phyloP scores from a whole-genome alignment of 2,888 invertebrate genomes.

The Erebia epiphron region DNA sequence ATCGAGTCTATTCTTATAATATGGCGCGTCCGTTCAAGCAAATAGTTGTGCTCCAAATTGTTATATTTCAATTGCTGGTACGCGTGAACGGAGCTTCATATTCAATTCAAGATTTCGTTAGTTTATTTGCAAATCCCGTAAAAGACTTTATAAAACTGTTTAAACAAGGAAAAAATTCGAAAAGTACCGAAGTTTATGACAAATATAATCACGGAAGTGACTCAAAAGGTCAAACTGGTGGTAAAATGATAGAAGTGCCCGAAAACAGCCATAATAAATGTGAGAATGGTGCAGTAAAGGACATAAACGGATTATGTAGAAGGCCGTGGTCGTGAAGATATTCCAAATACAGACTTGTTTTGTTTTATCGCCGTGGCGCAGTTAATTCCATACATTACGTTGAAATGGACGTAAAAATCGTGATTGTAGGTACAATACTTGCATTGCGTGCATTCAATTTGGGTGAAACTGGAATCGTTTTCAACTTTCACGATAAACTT shows the following conservation, averaged over 20 bases:
- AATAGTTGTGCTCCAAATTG: conserved; percentile 60
- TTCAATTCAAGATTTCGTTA: conserved; percentile 54
- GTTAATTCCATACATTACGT: conserved; percentile 51
- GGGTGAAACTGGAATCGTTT: conserved; percentile 47
- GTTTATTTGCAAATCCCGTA: conserved; percentile 68
- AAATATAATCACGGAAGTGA: conserved; percentile 33
- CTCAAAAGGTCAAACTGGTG: conserved; percentile 32
- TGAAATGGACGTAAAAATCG: conserved; percentile 63
- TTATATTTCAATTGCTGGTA: conserved; percentile 54
- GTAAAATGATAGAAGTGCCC: conserved; percentile 68
- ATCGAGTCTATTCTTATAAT: conserved; percentile 59
- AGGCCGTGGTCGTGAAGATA: conserved; percentile 55
- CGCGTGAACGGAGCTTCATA: conserved; percentile 52
- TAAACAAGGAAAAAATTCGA: conserved; percentile 25
- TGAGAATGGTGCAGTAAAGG: conserved; percentile 51
- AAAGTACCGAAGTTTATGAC: conserved; percentile 23
- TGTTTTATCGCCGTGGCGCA: conserved; percentile 48
- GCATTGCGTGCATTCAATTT: conserved; percentile 44
- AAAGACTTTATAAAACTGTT: conserved; percentile 56
- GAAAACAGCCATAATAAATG: conserved; percentile 53
- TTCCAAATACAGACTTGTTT: conserved; percentile 40
- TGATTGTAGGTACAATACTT: conserved; percentile 49
- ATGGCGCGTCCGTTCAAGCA: conserved; percentile 67
- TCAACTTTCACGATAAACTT: conserved; percentile 60
- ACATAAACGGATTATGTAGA: conserved; percentile 66